A percentile compares a stretch with the other conserved stretches of the same genome.
phyloP scores from a whole-genome alignment of 1,140 invertebrate genomes.

The Leptestheria dahalacensis region DNA sequence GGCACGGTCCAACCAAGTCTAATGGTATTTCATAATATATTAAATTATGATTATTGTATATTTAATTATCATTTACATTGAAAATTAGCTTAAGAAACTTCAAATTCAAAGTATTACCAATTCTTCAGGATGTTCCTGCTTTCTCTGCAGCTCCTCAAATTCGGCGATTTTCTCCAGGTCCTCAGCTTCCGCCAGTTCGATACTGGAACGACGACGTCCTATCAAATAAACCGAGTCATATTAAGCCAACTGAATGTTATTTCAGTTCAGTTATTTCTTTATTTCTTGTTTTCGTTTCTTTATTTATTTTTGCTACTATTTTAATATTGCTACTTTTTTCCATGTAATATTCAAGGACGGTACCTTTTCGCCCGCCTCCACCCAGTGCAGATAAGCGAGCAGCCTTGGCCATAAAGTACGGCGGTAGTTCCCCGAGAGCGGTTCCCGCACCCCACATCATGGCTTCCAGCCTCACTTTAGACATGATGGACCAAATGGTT shows the following conservation, averaged over 20 bases:
- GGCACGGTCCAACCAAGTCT: constrained; percentile 53
- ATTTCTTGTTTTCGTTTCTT: too few species aligned
- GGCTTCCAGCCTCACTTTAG: constrained; percentile 89
- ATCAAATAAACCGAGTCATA: not conserved
- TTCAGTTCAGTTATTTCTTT: too few species aligned
- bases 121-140: constrained; percentile 30
- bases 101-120: constrained; percentile 23
- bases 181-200: constrained; percentile 3
- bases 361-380: constrained; percentile 28
- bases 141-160: constrained; percentile 48
- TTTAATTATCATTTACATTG: not conserved
- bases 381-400: constrained; percentile 60
- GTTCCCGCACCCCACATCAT: constrained; percentile 98
- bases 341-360: too few species aligned
- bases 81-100: not conserved
- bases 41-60: not conserved
- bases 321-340: too few species aligned
- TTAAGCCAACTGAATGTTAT: not conserved
- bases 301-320: too few species aligned
- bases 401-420: constrained; percentile 93
- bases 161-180: constrained; percentile 58
- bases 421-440: constrained; percentile 87
- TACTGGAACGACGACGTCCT: constrained; percentile 11
- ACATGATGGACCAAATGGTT: constrained; percentile 76
- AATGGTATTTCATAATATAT: constrained; percentile 5